phyloP scores from a whole-genome alignment of 2,113 vertebrate genomes.

The Eubucco bourcierii region DNA sequence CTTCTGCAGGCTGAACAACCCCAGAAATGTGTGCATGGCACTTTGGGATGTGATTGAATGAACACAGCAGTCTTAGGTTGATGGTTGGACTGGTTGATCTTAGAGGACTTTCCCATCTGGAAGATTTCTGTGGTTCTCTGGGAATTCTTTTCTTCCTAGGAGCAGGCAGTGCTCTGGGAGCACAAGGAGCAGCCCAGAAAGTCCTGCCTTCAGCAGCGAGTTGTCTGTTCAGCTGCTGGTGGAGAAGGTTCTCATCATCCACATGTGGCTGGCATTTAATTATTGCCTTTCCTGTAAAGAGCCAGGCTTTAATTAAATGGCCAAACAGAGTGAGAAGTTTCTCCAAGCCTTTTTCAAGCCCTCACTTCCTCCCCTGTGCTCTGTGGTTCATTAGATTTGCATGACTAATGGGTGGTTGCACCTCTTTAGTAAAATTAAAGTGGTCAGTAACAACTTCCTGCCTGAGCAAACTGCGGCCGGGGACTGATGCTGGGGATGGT shows the following conservation, averaged over 20 bases:
- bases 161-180: not conserved
- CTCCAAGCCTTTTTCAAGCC: constrained; percentile 45
- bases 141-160: not conserved
- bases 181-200: not conserved
- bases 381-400: constrained; percentile 66
- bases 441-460: constrained; percentile 68
- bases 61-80: no score
- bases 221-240: not conserved
- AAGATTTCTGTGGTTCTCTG: no score
- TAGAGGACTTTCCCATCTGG: no score
- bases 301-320: constrained; percentile 63
- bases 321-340: constrained; percentile 63
- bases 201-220: not conserved
- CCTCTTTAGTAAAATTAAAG: constrained; percentile 67
- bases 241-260: not conserved
- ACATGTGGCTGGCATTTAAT: constrained; percentile 43
- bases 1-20: no score
- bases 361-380: constrained; percentile 62
- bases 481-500: not conserved
- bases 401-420: constrained; percentile 67
- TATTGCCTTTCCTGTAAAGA: constrained; percentile 52
- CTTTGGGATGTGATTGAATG: no score
- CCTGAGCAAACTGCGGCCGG: constrained; percentile 16
- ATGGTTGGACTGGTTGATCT: no score
- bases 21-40: no score